phyloP scores from a whole-genome alignment of 2,113 vertebrate genomes.

The Chionomys nivalis region DNA sequence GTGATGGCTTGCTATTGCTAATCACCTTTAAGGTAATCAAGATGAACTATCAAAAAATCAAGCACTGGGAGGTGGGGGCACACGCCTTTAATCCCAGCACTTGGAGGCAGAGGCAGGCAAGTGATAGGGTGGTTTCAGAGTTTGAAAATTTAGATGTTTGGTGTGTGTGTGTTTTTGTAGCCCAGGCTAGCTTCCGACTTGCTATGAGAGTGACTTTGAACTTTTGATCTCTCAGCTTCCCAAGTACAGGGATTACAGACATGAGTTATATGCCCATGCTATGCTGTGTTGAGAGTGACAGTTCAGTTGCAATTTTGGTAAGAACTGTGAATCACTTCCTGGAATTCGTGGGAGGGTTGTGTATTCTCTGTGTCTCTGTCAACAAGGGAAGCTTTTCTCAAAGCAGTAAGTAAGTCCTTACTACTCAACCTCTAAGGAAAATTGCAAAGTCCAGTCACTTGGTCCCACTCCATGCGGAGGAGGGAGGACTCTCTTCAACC shows the following conservation, averaged over 20 bases:
- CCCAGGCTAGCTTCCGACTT: not conserved
- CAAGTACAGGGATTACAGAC: not conserved
- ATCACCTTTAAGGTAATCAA: not conserved
- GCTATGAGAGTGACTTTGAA: not conserved
- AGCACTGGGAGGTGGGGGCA: too few species aligned
- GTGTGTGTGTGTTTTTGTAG: not conserved
- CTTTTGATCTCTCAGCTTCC: not conserved
- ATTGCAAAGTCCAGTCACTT: not conserved
- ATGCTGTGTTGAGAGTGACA: not conserved
- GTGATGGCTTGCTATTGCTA: not conserved
- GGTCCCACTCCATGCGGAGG: not conserved
- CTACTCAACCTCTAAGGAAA: not conserved
- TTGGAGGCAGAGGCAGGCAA: too few species aligned
- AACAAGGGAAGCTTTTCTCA: not conserved
- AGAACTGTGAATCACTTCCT: not conserved
- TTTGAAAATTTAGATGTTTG: constrained; percentile 15
- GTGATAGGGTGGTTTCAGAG: not conserved
- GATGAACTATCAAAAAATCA: not conserved
- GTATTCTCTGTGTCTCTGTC: not conserved
- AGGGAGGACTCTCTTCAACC: not conserved
- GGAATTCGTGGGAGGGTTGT: not conserved
- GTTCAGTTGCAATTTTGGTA: not conserved
- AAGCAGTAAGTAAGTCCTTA: not conserved
- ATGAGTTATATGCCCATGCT: not conserved
- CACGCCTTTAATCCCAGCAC: too few species aligned